Percentiles rank a stretch among this genome's conserved stretches.
These are phyloP conservation scores for Oplegnathus fasciatus DNA, from an alignment of 2,113 vertebrate species.

Conservation along the genomic window DNA sequence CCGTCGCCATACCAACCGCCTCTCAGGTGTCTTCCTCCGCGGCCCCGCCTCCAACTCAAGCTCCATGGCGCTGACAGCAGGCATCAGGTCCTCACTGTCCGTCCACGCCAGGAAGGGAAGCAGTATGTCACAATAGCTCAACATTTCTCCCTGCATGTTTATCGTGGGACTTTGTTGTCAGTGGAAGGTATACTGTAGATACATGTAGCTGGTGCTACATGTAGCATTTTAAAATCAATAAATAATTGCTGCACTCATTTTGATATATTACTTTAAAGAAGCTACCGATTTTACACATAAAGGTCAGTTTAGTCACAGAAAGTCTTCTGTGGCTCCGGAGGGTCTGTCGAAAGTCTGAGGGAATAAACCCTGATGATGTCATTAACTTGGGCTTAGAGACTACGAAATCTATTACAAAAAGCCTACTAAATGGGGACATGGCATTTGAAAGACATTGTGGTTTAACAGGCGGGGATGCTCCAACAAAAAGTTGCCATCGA, in stretches of 20 bases:
- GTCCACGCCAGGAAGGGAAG: slow-evolving; percentile 66
- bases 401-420: background rate
- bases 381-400: background rate
- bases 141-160: slow-evolving; percentile 7
- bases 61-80: slow-evolving; percentile 57
- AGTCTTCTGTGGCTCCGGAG: too few species aligned
- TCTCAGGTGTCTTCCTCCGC: slow-evolving; percentile 84
- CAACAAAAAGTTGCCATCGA: background rate
- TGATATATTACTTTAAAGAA: background rate
- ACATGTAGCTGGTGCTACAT: background rate
- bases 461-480: background rate
- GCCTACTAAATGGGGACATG: background rate
- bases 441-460: background rate
- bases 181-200: background rate
- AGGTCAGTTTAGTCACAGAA: background rate
- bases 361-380: too few species aligned
- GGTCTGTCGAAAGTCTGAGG: too few species aligned
- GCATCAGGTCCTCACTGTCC: slow-evolving; percentile 61
- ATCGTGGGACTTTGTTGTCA: background rate
- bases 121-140: slow-evolving; percentile 56
- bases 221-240: background rate
- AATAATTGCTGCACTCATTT: background rate
- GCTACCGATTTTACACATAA: background rate
- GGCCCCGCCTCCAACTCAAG: slow-evolving; percentile 51
- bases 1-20: slow-evolving; percentile 81